Conservation (phyloP, 2,797 vertebrate genomes). For the Micrastur ruficollis region DNA sequence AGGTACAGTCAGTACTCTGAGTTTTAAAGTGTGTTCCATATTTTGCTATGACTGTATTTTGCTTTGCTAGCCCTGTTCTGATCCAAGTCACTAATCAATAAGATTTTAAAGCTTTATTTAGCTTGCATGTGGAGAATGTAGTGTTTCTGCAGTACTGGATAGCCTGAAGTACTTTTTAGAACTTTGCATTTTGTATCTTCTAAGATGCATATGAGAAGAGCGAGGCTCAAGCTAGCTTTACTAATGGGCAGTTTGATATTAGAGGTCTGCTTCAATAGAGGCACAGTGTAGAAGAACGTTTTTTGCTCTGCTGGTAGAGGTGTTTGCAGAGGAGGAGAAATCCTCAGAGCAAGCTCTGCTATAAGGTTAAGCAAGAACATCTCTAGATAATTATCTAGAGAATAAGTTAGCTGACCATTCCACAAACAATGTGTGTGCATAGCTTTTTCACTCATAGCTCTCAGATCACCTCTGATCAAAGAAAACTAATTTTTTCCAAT, state of each 20-base stretch:
- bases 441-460: not conserved
- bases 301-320: not conserved
- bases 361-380: not conserved
- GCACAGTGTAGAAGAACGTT: not conserved
- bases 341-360: not conserved
- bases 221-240: not conserved
- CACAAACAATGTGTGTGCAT: not conserved
- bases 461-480: not conserved
- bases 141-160: not conserved
- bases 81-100: not conserved
- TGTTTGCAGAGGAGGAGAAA: not conserved
- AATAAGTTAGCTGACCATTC: not conserved
- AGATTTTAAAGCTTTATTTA: not conserved
- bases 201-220: not conserved
- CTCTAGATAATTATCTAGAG: not conserved
- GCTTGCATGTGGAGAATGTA: not conserved
- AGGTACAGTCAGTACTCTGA: conserved; percentile 78
- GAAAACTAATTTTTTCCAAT: not conserved
- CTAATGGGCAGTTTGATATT: not conserved
- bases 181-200: not conserved
- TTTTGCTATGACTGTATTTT: not conserved
- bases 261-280: not conserved
- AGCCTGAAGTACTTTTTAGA: not conserved
- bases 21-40: not conserved
- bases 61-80: not conserved